These are phyloP conservation scores for Collichthys lucidus DNA, from an alignment of 2,113 vertebrate genomes.

Conservation along the genomic window DNA sequence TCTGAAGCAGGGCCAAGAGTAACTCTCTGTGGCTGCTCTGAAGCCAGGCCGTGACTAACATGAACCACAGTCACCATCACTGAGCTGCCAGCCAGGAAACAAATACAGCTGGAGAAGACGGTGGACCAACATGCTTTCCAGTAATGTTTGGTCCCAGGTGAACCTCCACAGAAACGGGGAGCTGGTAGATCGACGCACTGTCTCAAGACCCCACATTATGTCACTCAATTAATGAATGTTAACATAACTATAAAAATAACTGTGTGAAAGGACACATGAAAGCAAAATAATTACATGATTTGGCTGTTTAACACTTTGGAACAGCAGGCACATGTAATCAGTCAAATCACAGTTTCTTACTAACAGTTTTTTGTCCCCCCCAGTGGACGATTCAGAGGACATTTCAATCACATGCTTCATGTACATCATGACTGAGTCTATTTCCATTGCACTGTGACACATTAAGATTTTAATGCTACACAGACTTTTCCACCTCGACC, in stretches of 20 bases:
- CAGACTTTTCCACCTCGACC: neutral
- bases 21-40: conserved; percentile 57
- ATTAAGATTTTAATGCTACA: neutral
- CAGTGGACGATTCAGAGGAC: neutral
- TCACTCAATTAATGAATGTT: conserved; percentile 14
- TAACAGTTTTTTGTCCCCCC: neutral
- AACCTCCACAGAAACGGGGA: conserved; percentile 24
- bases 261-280: conserved; percentile 3
- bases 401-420: neutral
- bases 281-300: neutral
- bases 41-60: conserved; percentile 74
- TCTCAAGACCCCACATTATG: neutral
- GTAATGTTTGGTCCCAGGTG: conserved; percentile 52
- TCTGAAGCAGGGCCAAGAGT: conserved; percentile 59
- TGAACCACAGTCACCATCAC: conserved; percentile 60
- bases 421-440: neutral
- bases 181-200: conserved; percentile 11
- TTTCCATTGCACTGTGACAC: neutral
- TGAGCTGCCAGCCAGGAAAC: conserved; percentile 69
- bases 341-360: conserved; percentile 1
- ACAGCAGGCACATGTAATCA: neutral
- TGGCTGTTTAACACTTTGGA: neutral
- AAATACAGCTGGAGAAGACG: conserved; percentile 60
- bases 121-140: conserved; percentile 40
- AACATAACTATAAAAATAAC: neutral